These are phyloP conservation scores for Tympanuchus pallidicinctus DNA, from an alignment of 2,113 vertebrate genomes.

Conservation along the genomic window DNA sequence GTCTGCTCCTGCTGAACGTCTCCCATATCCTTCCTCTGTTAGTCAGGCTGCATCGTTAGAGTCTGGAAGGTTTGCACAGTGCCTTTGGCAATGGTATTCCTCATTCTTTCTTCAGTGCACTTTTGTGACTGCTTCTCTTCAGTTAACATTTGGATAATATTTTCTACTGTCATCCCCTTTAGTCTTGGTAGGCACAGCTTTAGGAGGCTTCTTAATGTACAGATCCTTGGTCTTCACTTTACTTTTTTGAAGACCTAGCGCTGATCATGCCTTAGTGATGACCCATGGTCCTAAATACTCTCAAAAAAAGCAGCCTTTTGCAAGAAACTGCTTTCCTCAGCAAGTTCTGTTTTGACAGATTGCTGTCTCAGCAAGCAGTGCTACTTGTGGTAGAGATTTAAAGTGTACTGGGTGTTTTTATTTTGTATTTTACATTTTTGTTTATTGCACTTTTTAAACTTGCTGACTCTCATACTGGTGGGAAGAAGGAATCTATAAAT, in stretches of 20 bases:
- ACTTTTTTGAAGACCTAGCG: background rate
- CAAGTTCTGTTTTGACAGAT: background rate
- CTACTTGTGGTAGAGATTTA: fast-evolving
- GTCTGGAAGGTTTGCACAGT: background rate
- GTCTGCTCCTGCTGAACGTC: slow-evolving; percentile 13
- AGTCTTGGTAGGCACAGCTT: background rate
- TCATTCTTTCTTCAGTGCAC: background rate
- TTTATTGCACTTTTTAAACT: background rate
- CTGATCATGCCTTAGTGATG: background rate
- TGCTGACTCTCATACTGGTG: background rate
- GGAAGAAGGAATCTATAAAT: background rate
- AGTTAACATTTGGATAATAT: background rate
- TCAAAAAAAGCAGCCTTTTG: background rate
- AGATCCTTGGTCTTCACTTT: background rate
- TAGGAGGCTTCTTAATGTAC: background rate
- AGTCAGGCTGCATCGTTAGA: slow-evolving; percentile 57
- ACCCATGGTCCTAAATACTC: background rate
- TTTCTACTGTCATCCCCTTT: background rate
- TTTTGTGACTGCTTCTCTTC: background rate
- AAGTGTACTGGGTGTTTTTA: background rate
- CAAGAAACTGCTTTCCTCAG: background rate
- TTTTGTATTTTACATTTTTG: background rate
- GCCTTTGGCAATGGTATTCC: background rate
- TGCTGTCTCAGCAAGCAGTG: background rate
- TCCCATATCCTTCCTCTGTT: background rate